Conservation (phyloP, 2,797 vertebrate genomes). For the Malacoraja senta region DNA sequence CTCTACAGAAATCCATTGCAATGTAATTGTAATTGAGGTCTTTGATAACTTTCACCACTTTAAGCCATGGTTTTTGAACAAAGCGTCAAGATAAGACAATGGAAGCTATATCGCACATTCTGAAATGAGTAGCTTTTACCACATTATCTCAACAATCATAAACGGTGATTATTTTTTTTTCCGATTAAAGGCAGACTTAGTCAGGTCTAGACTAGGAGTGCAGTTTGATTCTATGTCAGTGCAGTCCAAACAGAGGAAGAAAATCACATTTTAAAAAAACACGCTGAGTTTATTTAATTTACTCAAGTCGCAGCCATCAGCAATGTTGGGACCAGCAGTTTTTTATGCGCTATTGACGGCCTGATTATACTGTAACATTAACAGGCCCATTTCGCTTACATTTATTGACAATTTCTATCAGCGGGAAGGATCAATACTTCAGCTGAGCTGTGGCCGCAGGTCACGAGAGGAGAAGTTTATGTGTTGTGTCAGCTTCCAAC, state of each 20-base stretch:
- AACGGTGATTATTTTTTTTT: neutral
- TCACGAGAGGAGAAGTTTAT: conserved; percentile 66
- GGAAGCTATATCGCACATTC: no score
- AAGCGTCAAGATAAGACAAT: no score
- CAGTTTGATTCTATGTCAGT: neutral
- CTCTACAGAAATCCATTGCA: neutral
- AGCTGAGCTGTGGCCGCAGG: conserved; percentile 45
- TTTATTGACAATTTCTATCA: conserved; percentile 48
- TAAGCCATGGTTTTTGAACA: neutral
- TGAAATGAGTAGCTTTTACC: neutral
- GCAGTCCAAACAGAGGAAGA: neutral
- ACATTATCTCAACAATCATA: neutral
- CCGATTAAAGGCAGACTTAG: neutral
- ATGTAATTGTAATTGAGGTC: neutral
- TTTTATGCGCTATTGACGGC: conserved; percentile 35
- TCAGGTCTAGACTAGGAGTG: neutral
- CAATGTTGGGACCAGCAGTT: neutral
- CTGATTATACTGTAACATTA: conserved; percentile 21
- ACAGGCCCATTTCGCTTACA: conserved; percentile 25
- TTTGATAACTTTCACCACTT: neutral
- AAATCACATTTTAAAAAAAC: neutral
- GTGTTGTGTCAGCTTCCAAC: conserved; percentile 83
- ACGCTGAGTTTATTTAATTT: neutral
- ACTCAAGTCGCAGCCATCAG: conserved; percentile 29
- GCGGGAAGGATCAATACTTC: conserved; percentile 52